Base-by-base conservation (phyloP, 2,113 vertebrate genomes). In the Oplegnathus fasciatus region DNA sequence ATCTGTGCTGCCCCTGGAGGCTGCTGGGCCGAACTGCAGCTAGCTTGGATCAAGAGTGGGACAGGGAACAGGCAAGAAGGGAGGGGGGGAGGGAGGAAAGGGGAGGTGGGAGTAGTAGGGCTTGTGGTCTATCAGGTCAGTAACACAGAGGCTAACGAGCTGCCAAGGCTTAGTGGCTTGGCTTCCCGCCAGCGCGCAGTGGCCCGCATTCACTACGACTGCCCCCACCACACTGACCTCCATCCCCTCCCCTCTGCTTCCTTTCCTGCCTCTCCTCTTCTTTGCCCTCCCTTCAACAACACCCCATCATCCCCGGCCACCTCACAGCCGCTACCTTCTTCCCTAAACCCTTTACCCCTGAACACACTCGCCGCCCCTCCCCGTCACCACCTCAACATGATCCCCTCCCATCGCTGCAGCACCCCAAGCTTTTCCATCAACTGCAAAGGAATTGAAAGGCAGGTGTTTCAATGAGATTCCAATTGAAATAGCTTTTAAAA, bases 121-220 rank as follows among this genome's bases (percentile, higher is more conserved):
- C 73, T 88, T 88, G 85, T 89, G 93, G 91, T 91, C 93, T 93
- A 93, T 92, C 90, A 95, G 94, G 91, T 94, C 93, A 92, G 90
- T 94, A 94, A 93, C 94, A 94, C 84, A 89, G 85, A 90, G 89
- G 89, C 92, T 92, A 94, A 95, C 90, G 91, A 94, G 92, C 90
- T 94, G 91, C 90, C 87, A 65, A 90, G 80, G 91, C 84, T 93
- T 93, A 95, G 90, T 80, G 57, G 88, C 86, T 87, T 92, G 92
- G 92, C 91, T 82, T 86, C 76, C 72, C 26, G 86, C 92, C 94
- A 92, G 84, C 26, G 52, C 30, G 82, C 88, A 81, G 76, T 89
- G 89, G 86, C 89, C 92, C 72, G 71, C 91, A 90, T 93, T 92
- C 85, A 88, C 76, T 60, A 34, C n/a, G 52, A 71, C 78, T 48